A percentile compares a stretch with the other conserved stretches of the same genome.
Conservation (phyloP, 1,140 invertebrate genomes). For the Diachasma alloeum region DNA sequence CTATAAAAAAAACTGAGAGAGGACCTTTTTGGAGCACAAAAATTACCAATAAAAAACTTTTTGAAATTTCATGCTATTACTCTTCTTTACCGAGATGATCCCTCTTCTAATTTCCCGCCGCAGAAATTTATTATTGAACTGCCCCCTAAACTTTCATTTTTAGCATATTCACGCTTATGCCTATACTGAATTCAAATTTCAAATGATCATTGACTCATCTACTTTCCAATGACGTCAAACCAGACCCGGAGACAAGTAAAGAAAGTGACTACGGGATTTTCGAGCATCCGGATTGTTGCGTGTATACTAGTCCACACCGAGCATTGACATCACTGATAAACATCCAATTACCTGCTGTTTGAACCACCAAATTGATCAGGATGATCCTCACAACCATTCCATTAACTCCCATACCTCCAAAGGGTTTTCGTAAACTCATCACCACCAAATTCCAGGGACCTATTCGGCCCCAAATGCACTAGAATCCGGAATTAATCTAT, state of each 20-base stretch:
- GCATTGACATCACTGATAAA: background rate
- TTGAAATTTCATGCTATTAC: too few relatives aligned
- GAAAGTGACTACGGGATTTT: slow-evolving; percentile 14
- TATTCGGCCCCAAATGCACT: background rate
- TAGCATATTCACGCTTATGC: background rate
- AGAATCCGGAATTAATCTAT: slow-evolving; percentile 1
- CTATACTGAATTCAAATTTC: background rate
- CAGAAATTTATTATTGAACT: background rate
- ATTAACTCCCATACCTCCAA: background rate
- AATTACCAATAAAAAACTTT: too few relatives aligned
- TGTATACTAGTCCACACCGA: background rate
- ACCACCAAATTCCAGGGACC: background rate
- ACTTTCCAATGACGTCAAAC: slow-evolving; percentile 23
- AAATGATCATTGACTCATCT: background rate
- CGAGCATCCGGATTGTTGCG: background rate
- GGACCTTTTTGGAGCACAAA: too few relatives aligned
- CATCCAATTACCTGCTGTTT: background rate
- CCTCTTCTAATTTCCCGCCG: too few relatives aligned
- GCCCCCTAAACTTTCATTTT: background rate
- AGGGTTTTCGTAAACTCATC: background rate
- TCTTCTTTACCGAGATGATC: too few relatives aligned
- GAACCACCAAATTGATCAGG: background rate
- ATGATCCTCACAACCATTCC: background rate
- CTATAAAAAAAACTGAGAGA: too few relatives aligned
- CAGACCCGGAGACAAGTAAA: background rate